Base-by-base conservation (phyloP, 2,113 vertebrate genomes). In the Larimichthys crocea region DNA sequence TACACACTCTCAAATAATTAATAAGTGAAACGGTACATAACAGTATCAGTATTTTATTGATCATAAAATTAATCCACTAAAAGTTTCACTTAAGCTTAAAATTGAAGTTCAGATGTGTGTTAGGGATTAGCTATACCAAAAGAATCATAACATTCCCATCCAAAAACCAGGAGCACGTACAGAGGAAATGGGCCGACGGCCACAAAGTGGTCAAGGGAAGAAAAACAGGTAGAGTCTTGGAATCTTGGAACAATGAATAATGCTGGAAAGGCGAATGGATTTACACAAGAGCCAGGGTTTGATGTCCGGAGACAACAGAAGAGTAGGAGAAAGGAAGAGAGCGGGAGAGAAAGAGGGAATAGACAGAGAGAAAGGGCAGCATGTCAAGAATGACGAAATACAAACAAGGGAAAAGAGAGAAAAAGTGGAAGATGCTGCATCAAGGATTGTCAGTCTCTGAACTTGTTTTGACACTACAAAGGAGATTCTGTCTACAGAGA, bases 191-290 rank as follows among this genome's bases (percentile, higher is more conserved):
- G 82, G 85, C 80, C 53, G 22, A 79, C 40, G 61, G 79, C 90
- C 82, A 91, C 83, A 85, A 89, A 90, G 83, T 64, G 80, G 62
- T 66, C 78, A 42, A 87, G 71, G 84, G 78, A 79, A 85, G 82
- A 86, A 88, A 91, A 91, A 91, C 86, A 86, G 88, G 78, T 80
- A 72, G 76, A 48, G 79, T 79, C 84, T 83, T 71, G 80, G 80
- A 83, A 72, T 74, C 76, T 64, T 14, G 76, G 65, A 92, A 92
- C 91, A 94, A 94, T 94, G 89, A 92, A 90, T 89, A 80, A 74
- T 72, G 78, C 68, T 79, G 83, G 86, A 91, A 79, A 73, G 84
- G 75, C 76, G 79, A 77, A 80, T 24, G 63, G 65, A 80, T 82
- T 89, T 84, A 89, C 61, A 86, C 76, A 67, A 85, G 70, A 66